Evolutionary conservation across 1,140 invertebrate species (phyloP).

Genomic region (Paralvinella palmiformis): DNA sequence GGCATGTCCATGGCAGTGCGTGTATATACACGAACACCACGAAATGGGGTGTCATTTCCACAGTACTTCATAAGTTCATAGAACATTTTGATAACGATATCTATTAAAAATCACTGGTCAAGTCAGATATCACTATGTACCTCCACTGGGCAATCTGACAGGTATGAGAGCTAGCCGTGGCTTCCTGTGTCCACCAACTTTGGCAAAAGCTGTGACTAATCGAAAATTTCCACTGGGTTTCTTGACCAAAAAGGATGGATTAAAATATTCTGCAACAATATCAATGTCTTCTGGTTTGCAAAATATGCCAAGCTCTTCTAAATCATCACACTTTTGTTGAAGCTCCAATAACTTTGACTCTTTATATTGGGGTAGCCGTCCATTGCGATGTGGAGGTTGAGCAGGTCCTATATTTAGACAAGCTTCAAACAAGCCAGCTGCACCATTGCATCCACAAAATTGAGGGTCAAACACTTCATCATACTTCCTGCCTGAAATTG

Average conservation of each 20-base stretch:
- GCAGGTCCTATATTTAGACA: slow-evolving; percentile 27
- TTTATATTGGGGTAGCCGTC: slow-evolving; percentile 24
- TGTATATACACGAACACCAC: background rate
- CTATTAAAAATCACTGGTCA: too few species aligned
- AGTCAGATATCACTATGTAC: too few species aligned
- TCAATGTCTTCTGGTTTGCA: slow-evolving; percentile 18
- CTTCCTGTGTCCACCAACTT: too few species aligned
- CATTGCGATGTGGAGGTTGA: slow-evolving; percentile 26
- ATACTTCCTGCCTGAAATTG: slow-evolving; percentile 4
- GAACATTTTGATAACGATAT: too few species aligned
- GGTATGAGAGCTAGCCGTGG: background rate
- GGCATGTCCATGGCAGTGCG: background rate
- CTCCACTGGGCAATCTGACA: background rate
- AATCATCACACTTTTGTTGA: slow-evolving; percentile 26
- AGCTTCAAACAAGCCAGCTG: slow-evolving; percentile 22
- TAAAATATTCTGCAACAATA: slow-evolving; percentile 20
- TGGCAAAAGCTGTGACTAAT: too few species aligned
- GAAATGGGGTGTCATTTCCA: background rate
- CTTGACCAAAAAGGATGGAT: slow-evolving; percentile 23
- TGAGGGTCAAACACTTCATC: slow-evolving; percentile 19
- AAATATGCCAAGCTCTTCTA: slow-evolving; percentile 18
- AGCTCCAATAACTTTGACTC: slow-evolving; percentile 15
- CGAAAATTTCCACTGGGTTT: slow-evolving; percentile 23
- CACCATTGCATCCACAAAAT: slow-evolving; percentile 24
- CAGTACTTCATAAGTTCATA: background rate